phyloP scores from a whole-genome alignment of 2,113 vertebrate genomes.

The Podocnemis expansa region DNA sequence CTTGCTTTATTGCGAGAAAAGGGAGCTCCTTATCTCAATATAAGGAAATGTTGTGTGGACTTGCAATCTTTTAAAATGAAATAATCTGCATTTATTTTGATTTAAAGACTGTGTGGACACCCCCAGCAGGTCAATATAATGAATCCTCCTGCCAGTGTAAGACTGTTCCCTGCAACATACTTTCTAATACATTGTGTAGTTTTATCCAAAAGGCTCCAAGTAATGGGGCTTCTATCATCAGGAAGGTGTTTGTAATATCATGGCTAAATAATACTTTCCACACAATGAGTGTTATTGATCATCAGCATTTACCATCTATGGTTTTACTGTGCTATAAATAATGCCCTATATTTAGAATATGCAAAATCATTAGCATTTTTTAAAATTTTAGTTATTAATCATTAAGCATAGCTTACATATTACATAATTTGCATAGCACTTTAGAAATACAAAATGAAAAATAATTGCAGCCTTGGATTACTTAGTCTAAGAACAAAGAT shows the following conservation, averaged over 20 bases:
- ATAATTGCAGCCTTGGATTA: background rate
- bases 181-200: background rate
- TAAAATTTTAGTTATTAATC: background rate
- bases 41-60: too few species aligned
- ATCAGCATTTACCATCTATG: background rate
- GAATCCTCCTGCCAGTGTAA: background rate
- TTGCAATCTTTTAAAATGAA: too few species aligned
- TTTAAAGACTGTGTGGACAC: too few species aligned
- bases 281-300: background rate
- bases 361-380: too few species aligned
- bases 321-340: background rate
- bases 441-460: background rate
- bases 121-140: too few species aligned
- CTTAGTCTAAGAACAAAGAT: rapidly evolving
- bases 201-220: background rate
- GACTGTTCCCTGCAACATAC: rapidly evolving
- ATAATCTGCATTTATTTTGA: too few species aligned
- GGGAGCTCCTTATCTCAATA: too few species aligned
- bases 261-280: background rate
- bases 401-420: background rate
- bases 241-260: background rate
- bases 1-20: too few species aligned
- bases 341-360: background rate
- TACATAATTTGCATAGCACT: background rate
- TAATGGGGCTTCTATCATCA: background rate